These are phyloP conservation scores for Pao palembangensis DNA, from an alignment of 2,113 vertebrate species.

Conservation along the genomic window DNA sequence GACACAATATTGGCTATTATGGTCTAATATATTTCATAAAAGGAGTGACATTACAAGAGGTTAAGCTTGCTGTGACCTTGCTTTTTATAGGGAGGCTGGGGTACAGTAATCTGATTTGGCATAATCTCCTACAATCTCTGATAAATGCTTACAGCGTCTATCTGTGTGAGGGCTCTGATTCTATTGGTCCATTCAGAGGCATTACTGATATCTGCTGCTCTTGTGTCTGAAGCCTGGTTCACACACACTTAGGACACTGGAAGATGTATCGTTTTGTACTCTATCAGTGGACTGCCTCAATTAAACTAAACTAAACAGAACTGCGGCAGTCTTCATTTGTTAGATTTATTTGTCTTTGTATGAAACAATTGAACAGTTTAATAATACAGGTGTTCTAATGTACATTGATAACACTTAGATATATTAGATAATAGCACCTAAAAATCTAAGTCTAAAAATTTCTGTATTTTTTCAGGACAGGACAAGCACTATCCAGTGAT, in stretches of 20 bases:
- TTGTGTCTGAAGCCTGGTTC: conserved; percentile 15
- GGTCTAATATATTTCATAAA: conserved; percentile 63
- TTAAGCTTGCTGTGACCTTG: conserved; percentile 79
- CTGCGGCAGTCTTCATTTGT: too few relatives aligned
- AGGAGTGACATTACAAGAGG: conserved; percentile 67
- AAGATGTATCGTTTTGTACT: neutral
- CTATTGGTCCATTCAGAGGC: conserved; percentile 52
- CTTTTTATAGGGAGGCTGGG: conserved; percentile 74
- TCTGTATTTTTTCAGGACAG: too few relatives aligned
- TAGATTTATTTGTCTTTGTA: too few relatives aligned
- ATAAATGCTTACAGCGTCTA: conserved; percentile 78
- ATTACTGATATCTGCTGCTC: conserved; percentile 72
- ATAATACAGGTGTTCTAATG: too few relatives aligned
- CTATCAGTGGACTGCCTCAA: neutral
- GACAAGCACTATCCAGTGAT: too few relatives aligned
- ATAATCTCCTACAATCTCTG: conserved; percentile 78
- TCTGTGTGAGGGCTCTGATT: conserved; percentile 55
- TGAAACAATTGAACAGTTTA: too few relatives aligned
- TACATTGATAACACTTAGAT: too few relatives aligned
- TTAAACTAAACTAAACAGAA: neutral
- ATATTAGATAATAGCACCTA: too few relatives aligned
- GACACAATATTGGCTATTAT: conserved; percentile 63
- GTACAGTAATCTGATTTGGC: conserved; percentile 77
- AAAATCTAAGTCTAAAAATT: too few relatives aligned
- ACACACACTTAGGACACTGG: neutral